Percentiles rank a stretch among this genome's conserved stretches.
Conservation (phyloP, 2,113 vertebrate species). For the Phalacrocorax brasilianus region DNA sequence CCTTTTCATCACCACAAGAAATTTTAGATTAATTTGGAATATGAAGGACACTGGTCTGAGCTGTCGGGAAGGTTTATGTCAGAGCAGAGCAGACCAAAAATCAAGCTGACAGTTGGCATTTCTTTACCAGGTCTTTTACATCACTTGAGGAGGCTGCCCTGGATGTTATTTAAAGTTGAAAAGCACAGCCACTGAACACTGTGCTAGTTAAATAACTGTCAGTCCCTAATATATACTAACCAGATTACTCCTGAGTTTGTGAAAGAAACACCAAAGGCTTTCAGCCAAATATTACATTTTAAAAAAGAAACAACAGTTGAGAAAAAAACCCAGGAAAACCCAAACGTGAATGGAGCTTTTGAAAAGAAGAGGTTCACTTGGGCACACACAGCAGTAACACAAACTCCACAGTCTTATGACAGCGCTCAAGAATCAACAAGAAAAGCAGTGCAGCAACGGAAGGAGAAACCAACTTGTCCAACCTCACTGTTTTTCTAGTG, state of each 20-base stretch:
- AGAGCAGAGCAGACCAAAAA: slow-evolving; percentile 27
- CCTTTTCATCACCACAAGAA: slow-evolving; percentile 37
- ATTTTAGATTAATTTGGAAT: slow-evolving; percentile 33
- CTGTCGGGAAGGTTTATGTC: slow-evolving; percentile 45
- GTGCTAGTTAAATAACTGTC: background rate
- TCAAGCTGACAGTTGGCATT: slow-evolving; percentile 58
- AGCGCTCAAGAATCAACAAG: background rate
- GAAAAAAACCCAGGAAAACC: background rate
- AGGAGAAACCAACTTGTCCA: slow-evolving; percentile 9
- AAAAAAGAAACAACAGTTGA: background rate
- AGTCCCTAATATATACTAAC: background rate
- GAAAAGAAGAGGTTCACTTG: background rate
- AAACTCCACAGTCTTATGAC: background rate
- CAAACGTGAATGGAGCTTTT: background rate
- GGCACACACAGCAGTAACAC: background rate
- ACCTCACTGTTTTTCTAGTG: background rate
- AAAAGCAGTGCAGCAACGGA: background rate
- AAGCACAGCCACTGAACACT: background rate
- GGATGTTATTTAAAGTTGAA: slow-evolving; percentile 26
- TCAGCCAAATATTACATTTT: background rate
- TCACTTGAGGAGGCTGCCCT: slow-evolving; percentile 11
- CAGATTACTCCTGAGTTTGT: background rate
- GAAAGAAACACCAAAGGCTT: slow-evolving; percentile 8
- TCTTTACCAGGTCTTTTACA: slow-evolving; percentile 43
- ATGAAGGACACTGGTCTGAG: slow-evolving; percentile 51